Percentiles rank a stretch among this genome's conserved stretches.
Conservation (phyloP, 2,888 invertebrate species). For the Marronus borbonicus region DNA sequence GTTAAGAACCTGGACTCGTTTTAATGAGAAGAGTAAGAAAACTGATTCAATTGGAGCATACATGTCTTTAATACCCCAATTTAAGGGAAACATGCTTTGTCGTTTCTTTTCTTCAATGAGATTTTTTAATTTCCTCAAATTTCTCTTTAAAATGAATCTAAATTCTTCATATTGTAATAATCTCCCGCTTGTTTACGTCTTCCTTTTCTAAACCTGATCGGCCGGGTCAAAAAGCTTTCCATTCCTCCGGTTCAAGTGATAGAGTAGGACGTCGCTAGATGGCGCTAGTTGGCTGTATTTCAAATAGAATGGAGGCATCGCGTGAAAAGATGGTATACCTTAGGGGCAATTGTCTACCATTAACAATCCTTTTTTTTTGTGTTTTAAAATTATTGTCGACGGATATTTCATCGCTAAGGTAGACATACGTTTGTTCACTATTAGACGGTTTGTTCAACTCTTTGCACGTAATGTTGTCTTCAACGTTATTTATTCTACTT, state of each 20-base stretch:
- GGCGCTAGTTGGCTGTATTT: constrained; percentile 10
- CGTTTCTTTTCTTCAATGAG: no score
- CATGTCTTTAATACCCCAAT: no score
- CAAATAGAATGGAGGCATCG: neutral
- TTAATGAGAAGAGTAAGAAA: no score
- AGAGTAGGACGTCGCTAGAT: neutral
- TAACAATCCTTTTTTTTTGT: constrained; percentile 6
- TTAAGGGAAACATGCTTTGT: no score
- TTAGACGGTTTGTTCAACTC: constrained; percentile 25
- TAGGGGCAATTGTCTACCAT: neutral
- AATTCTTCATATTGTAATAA: no score
- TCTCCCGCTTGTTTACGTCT: no score
- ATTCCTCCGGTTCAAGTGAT: neutral
- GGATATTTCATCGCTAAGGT: constrained; percentile 1
- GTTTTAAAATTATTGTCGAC: constrained; percentile 16
- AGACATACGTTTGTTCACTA: neutral
- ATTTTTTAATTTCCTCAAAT: no score
- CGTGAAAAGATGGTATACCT: constrained; percentile 33
- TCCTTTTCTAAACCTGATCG: no score
- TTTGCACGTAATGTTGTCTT: constrained; percentile 3
- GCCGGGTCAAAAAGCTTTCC: no score
- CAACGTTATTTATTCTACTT: constrained; percentile 27
- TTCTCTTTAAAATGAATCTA: no score
- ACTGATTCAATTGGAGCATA: no score
- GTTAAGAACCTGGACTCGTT: no score